Percentiles rank a stretch among this genome's conserved stretches.
Conservation (phyloP, 2,888 invertebrate genomes). For the Drepanosiphum platanoidis region DNA sequence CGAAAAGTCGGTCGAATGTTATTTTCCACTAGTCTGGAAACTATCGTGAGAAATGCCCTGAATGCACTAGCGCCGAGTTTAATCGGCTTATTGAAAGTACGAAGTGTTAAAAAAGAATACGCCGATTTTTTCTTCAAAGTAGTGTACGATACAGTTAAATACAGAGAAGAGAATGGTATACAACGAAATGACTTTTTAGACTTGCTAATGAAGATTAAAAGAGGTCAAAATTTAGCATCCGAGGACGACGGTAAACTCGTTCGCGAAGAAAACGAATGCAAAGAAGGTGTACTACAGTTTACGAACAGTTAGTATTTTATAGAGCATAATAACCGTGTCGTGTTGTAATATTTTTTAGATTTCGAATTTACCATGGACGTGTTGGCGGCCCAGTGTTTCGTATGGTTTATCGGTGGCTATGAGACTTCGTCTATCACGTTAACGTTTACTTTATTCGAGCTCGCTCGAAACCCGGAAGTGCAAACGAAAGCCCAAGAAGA, state of each 20-base stretch:
- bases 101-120: conserved; percentile 59
- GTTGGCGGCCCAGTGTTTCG: conserved; percentile 68
- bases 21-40: conserved; percentile 36
- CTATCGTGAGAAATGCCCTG: conserved; percentile 30
- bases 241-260: conserved; percentile 20
- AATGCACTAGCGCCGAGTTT: conserved; percentile 49
- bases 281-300: conserved; percentile 3
- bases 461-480: conserved; percentile 70
- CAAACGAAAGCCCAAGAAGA: conserved; percentile 70
- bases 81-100: conserved; percentile 43
- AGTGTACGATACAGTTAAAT: conserved; percentile 61
- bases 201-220: conserved; percentile 63
- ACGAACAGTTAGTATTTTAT: background rate
- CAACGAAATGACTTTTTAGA: conserved; percentile 64
- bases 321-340: background rate
- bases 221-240: conserved; percentile 46
- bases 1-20: conserved; percentile 66
- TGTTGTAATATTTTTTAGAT: conserved; percentile 34
- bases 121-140: conserved; percentile 61
- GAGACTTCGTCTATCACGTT: conserved; percentile 72
- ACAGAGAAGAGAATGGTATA: conserved; percentile 62
- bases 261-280: conserved; percentile 6
- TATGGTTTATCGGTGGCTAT: conserved; percentile 71
- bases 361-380: conserved; percentile 69
- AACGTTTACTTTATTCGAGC: conserved; percentile 71